These are phyloP conservation scores for Panagrolaimus sp. DNA, from an alignment of 1,140 invertebrate genomes.

Conservation along the genomic window DNA sequence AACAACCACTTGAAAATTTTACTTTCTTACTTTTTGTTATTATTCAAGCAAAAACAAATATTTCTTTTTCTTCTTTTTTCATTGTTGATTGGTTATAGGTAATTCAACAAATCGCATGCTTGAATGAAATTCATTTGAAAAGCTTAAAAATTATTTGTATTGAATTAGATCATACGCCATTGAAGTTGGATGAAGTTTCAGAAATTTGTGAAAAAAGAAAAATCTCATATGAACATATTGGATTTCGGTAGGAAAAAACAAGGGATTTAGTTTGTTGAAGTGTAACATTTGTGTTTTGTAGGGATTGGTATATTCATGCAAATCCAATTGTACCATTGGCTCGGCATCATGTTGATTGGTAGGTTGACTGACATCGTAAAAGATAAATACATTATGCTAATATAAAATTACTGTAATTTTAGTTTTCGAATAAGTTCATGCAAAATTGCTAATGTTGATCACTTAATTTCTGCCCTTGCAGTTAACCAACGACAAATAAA, in stretches of 20 bases:
- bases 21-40: not conserved
- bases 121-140: slow-evolving; percentile 21
- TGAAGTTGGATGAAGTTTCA: slow-evolving; percentile 2
- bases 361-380: too few species aligned
- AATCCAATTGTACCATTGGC: not conserved
- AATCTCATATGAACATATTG: not conserved
- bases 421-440: not conserved
- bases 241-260: slow-evolving; percentile 12
- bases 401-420: too few species aligned
- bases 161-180: slow-evolving; percentile 14
- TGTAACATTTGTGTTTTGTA: not conserved
- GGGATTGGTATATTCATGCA: slow-evolving; percentile 12
- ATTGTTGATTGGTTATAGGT: slow-evolving; percentile 14
- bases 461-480: not conserved
- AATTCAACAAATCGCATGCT: slow-evolving; percentile 19
- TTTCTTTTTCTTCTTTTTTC: too few species aligned
- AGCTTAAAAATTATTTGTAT: slow-evolving; percentile 24
- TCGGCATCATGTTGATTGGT: not conserved
- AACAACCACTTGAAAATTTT: not conserved
- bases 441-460: slow-evolving; percentile 13
- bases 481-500: not conserved
- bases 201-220: not conserved
- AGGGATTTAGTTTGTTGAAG: not conserved
- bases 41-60: too few species aligned
- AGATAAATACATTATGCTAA: too few species aligned